These are phyloP conservation scores for Ispidina picta DNA, from an alignment of 2,797 vertebrate genomes.

Conservation along the genomic window DNA sequence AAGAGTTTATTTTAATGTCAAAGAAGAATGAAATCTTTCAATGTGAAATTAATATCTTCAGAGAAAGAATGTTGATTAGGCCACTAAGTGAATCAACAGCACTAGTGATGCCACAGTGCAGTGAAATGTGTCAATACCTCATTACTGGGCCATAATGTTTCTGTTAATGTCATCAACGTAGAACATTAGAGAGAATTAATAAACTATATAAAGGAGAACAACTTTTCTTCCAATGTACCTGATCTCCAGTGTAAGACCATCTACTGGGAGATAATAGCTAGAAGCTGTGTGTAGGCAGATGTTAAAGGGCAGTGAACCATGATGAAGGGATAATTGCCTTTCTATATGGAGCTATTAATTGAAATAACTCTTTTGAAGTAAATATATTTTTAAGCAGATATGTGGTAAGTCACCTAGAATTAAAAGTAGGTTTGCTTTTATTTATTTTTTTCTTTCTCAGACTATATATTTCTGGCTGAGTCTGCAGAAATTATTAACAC, in stretches of 20 bases:
- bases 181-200: neutral
- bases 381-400: neutral
- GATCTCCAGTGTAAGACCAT: neutral
- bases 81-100: neutral
- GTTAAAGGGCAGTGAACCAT: neutral
- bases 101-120: neutral
- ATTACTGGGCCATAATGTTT: neutral
- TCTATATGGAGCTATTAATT: neutral
- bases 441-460: neutral
- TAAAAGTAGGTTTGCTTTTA: neutral
- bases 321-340: neutral
- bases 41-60: neutral
- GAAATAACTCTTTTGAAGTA: neutral
- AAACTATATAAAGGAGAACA: neutral
- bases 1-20: neutral
- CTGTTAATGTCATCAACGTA: neutral
- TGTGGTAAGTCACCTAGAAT: neutral
- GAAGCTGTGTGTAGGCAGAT: neutral
- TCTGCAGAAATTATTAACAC: neutral
- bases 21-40: neutral
- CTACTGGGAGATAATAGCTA: neutral
- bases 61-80: neutral
- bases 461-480: neutral
- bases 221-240: neutral
- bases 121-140: neutral